Evolutionary conservation across 2,888 invertebrate genomes (phyloP).

Genomic region (Catocala fraxini): DNA sequence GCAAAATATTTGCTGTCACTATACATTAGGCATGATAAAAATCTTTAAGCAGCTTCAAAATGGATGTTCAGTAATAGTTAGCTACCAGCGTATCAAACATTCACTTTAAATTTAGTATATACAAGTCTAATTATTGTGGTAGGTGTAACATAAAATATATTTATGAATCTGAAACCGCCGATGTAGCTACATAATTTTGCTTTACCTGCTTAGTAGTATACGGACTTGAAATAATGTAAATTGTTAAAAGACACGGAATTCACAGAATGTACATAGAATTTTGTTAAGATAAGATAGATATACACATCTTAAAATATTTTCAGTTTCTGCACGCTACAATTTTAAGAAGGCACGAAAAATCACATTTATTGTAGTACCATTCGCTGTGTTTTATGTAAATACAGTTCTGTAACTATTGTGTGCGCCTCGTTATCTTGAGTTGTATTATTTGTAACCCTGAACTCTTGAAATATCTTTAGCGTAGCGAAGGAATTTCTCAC

Average conservation of each 20-base stretch:
- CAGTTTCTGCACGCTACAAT: background rate
- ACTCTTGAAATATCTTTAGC: constrained; percentile 54
- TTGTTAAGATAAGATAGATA: no score
- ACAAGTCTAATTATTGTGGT: no score
- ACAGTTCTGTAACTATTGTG: constrained; percentile 60
- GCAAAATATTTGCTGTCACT: constrained; percentile 31
- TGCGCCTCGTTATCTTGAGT: constrained; percentile 76
- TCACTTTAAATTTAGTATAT: no score
- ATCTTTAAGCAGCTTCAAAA: constrained; percentile 38
- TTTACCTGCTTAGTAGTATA: no score
- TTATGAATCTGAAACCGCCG: no score
- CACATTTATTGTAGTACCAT: constrained; percentile 34
- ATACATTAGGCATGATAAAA: constrained; percentile 37
- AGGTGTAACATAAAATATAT: no score
- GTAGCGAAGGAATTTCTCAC: constrained; percentile 48
- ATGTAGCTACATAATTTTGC: no score
- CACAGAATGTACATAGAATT: no score
- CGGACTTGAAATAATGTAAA: no score
- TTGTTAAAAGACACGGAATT: no score
- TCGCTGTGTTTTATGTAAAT: constrained; percentile 54
- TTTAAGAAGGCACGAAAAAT: constrained; percentile 26
- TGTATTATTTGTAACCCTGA: constrained; percentile 64
- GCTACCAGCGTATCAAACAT: constrained; percentile 2
- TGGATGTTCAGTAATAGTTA: constrained; percentile 34
- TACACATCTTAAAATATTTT: background rate